These are phyloP conservation scores for cattle (Bos taurus) DNA, from an alignment of 2,113 vertebrate genomes.

Conservation along the genomic window DNA sequence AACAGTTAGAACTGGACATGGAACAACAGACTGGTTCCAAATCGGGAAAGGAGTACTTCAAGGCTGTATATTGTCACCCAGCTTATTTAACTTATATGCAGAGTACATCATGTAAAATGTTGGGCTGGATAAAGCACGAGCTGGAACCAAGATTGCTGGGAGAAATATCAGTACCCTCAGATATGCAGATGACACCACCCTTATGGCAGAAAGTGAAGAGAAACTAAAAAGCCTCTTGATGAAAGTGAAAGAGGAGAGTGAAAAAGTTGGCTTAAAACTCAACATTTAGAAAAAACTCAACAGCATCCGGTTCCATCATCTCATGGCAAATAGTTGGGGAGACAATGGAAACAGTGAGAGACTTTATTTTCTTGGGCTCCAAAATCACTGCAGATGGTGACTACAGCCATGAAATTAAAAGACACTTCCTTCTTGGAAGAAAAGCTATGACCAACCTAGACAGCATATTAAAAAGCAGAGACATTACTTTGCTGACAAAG, in stretches of 20 bases:
- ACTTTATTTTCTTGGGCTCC: neutral
- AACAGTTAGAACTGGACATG: neutral
- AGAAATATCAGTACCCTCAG: neutral
- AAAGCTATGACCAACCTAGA: neutral
- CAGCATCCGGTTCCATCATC: accelerated
- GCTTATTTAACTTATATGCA: neutral
- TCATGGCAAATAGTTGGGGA: neutral
- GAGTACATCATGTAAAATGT: neutral
- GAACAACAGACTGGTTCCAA: neutral
- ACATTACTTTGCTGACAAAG: neutral
- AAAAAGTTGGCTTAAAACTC: neutral
- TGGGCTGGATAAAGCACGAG: neutral
- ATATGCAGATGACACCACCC: neutral
- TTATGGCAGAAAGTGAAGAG: neutral
- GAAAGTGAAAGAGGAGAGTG: neutral
- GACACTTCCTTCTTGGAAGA: neutral
- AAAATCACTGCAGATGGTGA: neutral
- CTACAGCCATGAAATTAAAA: neutral
- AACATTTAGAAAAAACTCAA: neutral
- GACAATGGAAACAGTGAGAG: neutral
- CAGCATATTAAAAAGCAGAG: neutral
- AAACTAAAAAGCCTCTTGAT: neutral
- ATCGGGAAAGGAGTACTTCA: neutral
- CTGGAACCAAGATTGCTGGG: neutral
- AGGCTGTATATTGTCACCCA: neutral